These are phyloP conservation scores for Drosophila ezoana DNA, from an alignment of 2,888 invertebrate species.

Conservation along the genomic window DNA sequence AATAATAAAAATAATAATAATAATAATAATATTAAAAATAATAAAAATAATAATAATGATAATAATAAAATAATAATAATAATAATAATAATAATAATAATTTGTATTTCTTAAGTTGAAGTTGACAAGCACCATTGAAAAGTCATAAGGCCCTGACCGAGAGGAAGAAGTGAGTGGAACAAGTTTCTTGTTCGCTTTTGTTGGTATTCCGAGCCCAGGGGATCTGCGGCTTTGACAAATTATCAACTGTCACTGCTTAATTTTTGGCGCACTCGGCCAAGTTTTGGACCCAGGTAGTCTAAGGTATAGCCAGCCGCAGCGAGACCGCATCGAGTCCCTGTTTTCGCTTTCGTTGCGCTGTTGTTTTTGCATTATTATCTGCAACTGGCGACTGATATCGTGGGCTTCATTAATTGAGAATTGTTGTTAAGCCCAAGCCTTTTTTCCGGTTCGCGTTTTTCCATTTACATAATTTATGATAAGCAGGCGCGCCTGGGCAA, in stretches of 20 bases:
- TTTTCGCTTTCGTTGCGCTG: constrained; percentile 63
- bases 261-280: constrained; percentile 75
- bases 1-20: too few species aligned
- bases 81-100: too few species aligned
- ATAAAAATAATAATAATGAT: too few species aligned
- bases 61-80: too few species aligned
- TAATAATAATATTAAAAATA: too few species aligned
- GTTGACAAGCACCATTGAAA: constrained; percentile 22
- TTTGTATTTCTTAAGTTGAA: too few species aligned
- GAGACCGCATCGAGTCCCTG: constrained; percentile 17
- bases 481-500: constrained; percentile 83
- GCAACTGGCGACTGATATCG: constrained; percentile 77
- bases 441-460: constrained; percentile 79
- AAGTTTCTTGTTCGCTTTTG: constrained; percentile 48
- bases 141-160: constrained; percentile 11
- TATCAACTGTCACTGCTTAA: constrained; percentile 83
- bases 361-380: constrained; percentile 69
- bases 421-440: constrained; percentile 81
- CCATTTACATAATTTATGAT: constrained; percentile 85
- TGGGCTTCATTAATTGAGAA: constrained; percentile 84
- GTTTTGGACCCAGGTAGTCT: constrained; percentile 58
- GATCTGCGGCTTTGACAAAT: constrained; percentile 81
- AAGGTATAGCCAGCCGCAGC: constrained; percentile 36
- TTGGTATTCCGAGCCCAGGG: constrained; percentile 25
- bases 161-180: constrained; percentile 49